phyloP scores from a whole-genome alignment of 1,140 invertebrate genomes.

The Caenorhabditis remanei region DNA sequence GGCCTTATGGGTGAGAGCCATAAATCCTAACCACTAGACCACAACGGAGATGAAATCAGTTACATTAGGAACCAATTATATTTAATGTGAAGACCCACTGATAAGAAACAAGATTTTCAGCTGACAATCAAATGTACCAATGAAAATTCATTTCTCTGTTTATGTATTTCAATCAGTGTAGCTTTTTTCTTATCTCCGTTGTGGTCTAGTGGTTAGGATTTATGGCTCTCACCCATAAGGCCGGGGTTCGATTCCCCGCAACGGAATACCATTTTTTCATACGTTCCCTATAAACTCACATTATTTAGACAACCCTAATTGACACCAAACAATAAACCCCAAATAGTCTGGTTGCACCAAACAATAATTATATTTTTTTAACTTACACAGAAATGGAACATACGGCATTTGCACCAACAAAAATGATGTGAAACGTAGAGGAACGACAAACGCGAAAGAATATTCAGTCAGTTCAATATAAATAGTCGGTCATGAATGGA shows the following conservation, averaged over 20 bases:
- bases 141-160: too few species aligned
- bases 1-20: slow-evolving; percentile 87
- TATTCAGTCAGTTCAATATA: slow-evolving; percentile 45
- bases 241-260: slow-evolving; percentile 88
- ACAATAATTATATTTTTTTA: not conserved
- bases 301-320: not conserved
- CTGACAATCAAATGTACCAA: too few species aligned
- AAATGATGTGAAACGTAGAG: not conserved
- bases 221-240: slow-evolving; percentile 87
- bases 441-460: not conserved
- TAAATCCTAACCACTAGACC: slow-evolving; percentile 84
- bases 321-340: not conserved
- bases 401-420: not conserved
- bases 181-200: slow-evolving; percentile 15
- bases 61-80: too few species aligned
- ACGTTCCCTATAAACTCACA: not conserved
- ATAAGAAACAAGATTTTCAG: too few species aligned
- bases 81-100: too few species aligned
- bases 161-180: not conserved
- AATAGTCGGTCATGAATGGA: not conserved
- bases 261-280: slow-evolving; percentile 72
- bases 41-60: slow-evolving; percentile 54
- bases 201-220: slow-evolving; percentile 83
- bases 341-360: too few species aligned
- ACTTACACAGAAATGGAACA: slow-evolving; percentile 42